A percentile compares a stretch with the other conserved stretches of the same genome.
Evolutionary conservation across 2,113 vertebrate species (phyloP).

Genomic region (Indri indri): DNA sequence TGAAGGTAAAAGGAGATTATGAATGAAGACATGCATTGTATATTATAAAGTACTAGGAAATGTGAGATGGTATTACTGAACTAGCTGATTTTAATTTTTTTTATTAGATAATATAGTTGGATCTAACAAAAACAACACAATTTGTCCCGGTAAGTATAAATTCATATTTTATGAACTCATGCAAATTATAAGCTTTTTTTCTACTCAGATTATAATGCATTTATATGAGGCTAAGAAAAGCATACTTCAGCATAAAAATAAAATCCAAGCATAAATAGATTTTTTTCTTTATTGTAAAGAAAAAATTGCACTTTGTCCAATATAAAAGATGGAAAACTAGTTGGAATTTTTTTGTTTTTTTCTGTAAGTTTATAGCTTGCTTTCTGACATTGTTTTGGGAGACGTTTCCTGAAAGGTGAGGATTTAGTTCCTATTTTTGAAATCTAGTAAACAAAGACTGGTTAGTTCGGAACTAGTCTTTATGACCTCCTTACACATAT

Average conservation of each 20-base stretch:
- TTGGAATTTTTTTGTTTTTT: neutral
- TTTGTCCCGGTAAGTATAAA: constrained; percentile 93
- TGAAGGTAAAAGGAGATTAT: constrained; percentile 10
- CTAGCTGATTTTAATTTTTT: constrained; percentile 57
- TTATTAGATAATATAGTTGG: constrained; percentile 90
- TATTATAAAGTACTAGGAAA: constrained; percentile 31
- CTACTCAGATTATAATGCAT: neutral
- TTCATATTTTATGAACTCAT: constrained; percentile 40
- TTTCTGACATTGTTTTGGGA: constrained; percentile 3
- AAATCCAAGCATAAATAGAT: neutral
- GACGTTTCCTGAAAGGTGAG: neutral
- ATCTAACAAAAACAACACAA: constrained; percentile 90
- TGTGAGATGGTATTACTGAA: constrained; percentile 38
- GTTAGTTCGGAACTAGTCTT: neutral
- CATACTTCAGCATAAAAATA: neutral
- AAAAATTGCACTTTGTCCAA: neutral
- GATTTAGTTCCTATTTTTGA: constrained; percentile 20
- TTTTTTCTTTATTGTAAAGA: neutral
- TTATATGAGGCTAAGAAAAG: neutral
- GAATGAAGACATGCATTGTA: neutral
- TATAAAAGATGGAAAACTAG: neutral
- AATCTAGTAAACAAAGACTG: neutral
- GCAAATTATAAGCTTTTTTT: constrained; percentile 21
- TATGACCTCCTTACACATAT: neutral
- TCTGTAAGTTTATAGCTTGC: constrained; percentile 6